Conservation (phyloP, 2,888 invertebrate genomes). For the Anodontia alba region DNA sequence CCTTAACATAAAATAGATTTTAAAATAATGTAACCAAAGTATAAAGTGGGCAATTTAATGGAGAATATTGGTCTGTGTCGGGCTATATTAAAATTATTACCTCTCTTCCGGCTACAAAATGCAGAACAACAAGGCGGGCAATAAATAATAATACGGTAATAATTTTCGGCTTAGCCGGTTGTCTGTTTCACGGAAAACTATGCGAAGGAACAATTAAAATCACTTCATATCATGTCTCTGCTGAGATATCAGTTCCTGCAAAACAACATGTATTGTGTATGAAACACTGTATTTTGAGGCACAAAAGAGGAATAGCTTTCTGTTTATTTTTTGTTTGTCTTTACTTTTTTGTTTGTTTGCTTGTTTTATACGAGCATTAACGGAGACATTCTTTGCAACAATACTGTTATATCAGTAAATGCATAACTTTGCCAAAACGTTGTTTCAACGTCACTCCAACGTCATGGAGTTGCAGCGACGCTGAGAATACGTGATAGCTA, state of each 20-base stretch:
- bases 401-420: too few relatives aligned
- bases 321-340: too few relatives aligned
- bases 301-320: too few relatives aligned
- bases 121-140: background rate
- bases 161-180: conserved; percentile 1
- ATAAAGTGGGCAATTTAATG: conserved; percentile 11
- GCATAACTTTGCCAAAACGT: too few relatives aligned
- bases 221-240: background rate
- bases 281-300: too few relatives aligned
- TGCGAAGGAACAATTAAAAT: background rate
- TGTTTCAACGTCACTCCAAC: too few relatives aligned
- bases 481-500: too few relatives aligned
- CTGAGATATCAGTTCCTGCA: background rate
- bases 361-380: too few relatives aligned
- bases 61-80: background rate
- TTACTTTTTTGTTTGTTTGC: too few relatives aligned
- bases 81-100: background rate
- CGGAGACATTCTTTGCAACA: too few relatives aligned
- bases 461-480: too few relatives aligned
- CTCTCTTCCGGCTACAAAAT: conserved; percentile 13
- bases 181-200: conserved; percentile 1
- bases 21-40: conserved; percentile 13
- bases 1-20: conserved; percentile 13
- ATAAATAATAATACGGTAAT: conserved; percentile 7
- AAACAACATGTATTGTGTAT: too few relatives aligned